Base-by-base conservation (phyloP, 2,888 invertebrate genomes). In the Tenthredo distinguenda region DNA sequence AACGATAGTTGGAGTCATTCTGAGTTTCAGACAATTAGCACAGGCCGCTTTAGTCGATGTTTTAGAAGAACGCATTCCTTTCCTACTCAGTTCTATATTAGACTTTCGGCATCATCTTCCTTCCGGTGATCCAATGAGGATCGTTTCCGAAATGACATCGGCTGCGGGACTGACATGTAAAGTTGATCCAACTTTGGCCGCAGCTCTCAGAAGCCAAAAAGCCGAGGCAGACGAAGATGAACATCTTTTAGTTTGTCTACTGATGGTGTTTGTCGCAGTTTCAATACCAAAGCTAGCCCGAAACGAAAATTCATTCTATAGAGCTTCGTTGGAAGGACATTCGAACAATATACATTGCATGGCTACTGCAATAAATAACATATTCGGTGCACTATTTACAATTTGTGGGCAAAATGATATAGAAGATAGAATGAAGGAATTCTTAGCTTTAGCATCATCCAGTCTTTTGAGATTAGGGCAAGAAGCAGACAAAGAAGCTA, bases 321-420 rank as follows among this genome's bases (percentile, higher is more conserved):
- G 97, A 86, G 97, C 98, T 0, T 97, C 98, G 0, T 94, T 97
- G 86, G 97, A 98, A 94, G 99, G 99, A 0, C 99, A 99, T 92
- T 96, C 98, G n/a, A 99, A 99, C 94, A 99, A 99, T 93, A 98
- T 98, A 87, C 99, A 99, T 93, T 99, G 99, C 92, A 97, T 99
- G 95, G 99, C 99, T 0, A 96, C 98, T 72, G 99, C 99, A 0
- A 97, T 99, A 62, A 99, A 99, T 92, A 97, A 98, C 90, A 98
- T 99, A 87, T 99, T 99, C 91, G 99, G 99, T 26, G 99, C 99
- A 1, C 94, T 99, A 84, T 99, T 99, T 91, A 98, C 99, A 1
- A 97, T 99, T 89, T 98, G 99, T 92, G 98, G 98, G 0, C 98
- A 98, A 92, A 98, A 98, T 40, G 99, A 99, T 92, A 98, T 99